Base-by-base conservation (phyloP, 2,797 vertebrate genomes). In the Hypotaenidia philippensis region DNA sequence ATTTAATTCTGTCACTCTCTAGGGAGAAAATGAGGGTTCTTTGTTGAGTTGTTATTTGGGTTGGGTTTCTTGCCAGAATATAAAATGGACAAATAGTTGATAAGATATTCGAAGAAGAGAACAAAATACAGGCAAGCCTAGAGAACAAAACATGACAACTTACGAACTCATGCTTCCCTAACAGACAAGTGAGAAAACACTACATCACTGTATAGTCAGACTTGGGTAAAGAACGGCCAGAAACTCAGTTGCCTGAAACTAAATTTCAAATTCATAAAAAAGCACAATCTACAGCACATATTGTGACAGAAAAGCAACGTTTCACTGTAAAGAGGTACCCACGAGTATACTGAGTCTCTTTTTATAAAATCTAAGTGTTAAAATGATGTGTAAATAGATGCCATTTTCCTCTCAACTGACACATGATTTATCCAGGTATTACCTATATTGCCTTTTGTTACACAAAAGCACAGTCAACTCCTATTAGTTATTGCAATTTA, bases 341-440 rank as follows among this genome's bases (percentile, higher is more conserved):
- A 57, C 26, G 79, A 77, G 63, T 49, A 76, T 60, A 66, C 5
- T 13, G 38, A 86, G 84, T 60, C 23, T 15, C 47, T 91, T 93
- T 71, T 27, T 66, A 84, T 45, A 88, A 90, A 90, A 79, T 32
- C n/a, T 79, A 65, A 85, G 17, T 49, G 47, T 63, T 90, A 76
- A 90, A 90, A 89, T 69, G 29, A 55, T 76, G 66, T 70, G 64
- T 64, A 91, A 96, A 89, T 57, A 94, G 70, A 82, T 88, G 50
- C 12, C 8, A 74, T 90, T 96, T 89, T 75, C 41, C 52, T 79
- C 64, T 95, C 87, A 69, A 31, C 40, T 83, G 76, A 72, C 61
- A 76, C 31, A 76, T 81, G 75, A 81, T 86, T 92, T 81, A 79
- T 78, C 34, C 50, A 66, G 59, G 76, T 59, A 36, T 47, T 86